phyloP scores from a whole-genome alignment of 2,797 vertebrate genomes.

The Garrulus glandarius region DNA sequence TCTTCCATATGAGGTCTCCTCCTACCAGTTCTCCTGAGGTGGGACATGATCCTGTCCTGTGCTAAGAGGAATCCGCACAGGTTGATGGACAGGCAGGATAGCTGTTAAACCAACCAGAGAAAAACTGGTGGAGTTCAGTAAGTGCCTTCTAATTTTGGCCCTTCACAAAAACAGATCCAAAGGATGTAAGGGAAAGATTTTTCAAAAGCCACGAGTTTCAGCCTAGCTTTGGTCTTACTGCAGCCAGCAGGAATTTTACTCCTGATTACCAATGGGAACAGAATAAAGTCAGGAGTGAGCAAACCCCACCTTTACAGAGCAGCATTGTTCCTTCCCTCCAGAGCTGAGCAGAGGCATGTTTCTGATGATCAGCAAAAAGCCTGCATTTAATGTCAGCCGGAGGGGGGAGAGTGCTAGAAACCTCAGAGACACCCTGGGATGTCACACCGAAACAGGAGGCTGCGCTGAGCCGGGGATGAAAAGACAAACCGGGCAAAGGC shows the following conservation, averaged over 20 bases:
- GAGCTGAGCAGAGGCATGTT: background rate
- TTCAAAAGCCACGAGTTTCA: background rate
- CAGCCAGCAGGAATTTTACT: background rate
- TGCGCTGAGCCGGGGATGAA: background rate
- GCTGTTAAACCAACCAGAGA: background rate
- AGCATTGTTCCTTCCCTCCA: background rate
- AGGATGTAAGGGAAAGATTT: background rate
- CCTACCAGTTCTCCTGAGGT: background rate
- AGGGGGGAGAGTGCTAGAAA: background rate
- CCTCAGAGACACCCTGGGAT: background rate
- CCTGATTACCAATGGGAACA: background rate
- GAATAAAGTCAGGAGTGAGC: background rate
- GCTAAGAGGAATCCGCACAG: accelerated
- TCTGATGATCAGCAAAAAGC: background rate
- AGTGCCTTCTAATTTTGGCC: background rate
- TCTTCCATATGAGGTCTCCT: background rate
- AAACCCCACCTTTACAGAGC: background rate
- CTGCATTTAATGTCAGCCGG: background rate
- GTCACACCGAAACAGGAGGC: background rate
- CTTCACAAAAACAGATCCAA: background rate
- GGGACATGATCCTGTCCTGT: background rate
- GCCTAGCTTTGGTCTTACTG: background rate
- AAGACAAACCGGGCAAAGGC: background rate
- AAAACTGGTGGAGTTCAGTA: background rate
- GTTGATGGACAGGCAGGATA: background rate